These are phyloP conservation scores for Notiomystis cincta DNA, from an alignment of 2,113 vertebrate species.

Conservation along the genomic window DNA sequence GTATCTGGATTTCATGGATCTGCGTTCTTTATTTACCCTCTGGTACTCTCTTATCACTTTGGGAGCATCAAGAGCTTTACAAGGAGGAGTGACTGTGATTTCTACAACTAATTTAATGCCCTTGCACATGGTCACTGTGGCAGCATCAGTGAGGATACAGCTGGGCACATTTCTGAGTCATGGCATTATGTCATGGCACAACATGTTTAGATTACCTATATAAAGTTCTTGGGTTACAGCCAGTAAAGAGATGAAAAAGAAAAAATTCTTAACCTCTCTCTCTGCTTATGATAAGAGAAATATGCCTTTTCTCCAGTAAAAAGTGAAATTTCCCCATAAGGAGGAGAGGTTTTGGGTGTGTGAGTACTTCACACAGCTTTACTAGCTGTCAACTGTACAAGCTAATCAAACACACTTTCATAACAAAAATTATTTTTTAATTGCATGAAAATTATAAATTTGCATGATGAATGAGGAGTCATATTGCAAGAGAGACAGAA, in stretches of 20 bases:
- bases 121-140: background rate
- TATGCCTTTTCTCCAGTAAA: background rate
- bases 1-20: background rate
- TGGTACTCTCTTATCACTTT: background rate
- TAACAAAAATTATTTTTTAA: background rate
- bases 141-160: background rate
- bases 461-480: background rate
- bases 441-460: slow-evolving; percentile 4
- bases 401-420: background rate
- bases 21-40: background rate
- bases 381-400: background rate
- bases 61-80: background rate
- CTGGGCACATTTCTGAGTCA: background rate
- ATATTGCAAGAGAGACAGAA: background rate
- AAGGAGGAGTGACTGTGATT: background rate
- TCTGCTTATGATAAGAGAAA: background rate
- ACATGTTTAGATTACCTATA: background rate
- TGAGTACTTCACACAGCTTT: background rate
- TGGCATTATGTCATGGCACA: background rate
- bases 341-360: background rate
- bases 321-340: background rate
- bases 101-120: background rate
- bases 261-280: background rate
- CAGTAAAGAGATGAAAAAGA: background rate
- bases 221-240: background rate